These are phyloP conservation scores for Brachyptera risi DNA, from an alignment of 2,888 invertebrate genomes.

Conservation along the genomic window DNA sequence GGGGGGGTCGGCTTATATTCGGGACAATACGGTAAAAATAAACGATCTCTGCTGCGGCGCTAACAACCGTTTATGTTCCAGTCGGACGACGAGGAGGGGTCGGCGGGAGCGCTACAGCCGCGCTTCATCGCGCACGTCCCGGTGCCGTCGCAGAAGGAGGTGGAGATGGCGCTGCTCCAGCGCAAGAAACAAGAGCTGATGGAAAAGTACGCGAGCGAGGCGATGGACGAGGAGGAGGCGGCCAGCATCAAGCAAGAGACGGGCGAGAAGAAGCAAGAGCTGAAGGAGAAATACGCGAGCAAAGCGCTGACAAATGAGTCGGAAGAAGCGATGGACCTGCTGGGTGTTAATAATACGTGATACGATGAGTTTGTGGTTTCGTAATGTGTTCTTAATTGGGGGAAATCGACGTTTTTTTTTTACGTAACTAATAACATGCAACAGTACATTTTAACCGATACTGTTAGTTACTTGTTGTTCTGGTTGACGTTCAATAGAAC, in stretches of 20 bases:
- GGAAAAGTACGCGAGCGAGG: slow-evolving; percentile 54
- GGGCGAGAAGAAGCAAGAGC: slow-evolving; percentile 77
- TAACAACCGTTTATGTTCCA: slow-evolving; percentile 24
- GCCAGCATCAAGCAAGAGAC: not conserved
- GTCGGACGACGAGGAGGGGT: slow-evolving; percentile 31
- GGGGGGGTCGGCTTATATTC: too few relatives aligned
- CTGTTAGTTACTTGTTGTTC: too few relatives aligned
- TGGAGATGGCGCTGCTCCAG: slow-evolving; percentile 85
- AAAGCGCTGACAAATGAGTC: slow-evolving; percentile 22
- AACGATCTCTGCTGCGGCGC: too few relatives aligned
- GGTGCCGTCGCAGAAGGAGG: slow-evolving; percentile 91
- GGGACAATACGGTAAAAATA: too few relatives aligned
- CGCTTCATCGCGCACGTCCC: slow-evolving; percentile 81
- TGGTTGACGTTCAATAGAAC: too few relatives aligned
- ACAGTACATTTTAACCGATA: too few relatives aligned
- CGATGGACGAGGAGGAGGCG: slow-evolving; percentile 32
- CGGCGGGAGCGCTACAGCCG: slow-evolving; percentile 44
- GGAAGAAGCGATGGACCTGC: slow-evolving; percentile 27
- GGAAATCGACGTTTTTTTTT: too few relatives aligned
- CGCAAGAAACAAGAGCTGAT: slow-evolving; percentile 90
- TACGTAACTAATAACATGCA: too few relatives aligned
- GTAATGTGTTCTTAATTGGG: too few relatives aligned
- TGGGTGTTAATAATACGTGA: slow-evolving; percentile 19
- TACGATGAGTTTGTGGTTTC: not conserved
- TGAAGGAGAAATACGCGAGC: slow-evolving; percentile 73